Evolutionary conservation across 2,113 vertebrate species (phyloP).

Genomic region (Piliocolobus tephrosceles): DNA sequence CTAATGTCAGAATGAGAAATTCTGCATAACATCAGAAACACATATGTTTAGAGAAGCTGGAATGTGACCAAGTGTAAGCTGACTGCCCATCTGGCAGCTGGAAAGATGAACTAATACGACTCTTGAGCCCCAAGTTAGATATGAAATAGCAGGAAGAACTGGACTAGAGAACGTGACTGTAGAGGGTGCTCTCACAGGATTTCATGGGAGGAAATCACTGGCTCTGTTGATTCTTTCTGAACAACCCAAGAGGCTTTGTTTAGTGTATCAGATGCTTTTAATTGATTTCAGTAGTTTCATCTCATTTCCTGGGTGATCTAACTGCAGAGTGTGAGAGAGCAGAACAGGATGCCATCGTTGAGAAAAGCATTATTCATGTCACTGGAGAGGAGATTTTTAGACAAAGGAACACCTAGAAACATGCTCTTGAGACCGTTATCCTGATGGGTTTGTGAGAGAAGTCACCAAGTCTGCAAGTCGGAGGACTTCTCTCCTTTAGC

Average conservation of each 20-base stretch:
- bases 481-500: constrained; percentile 19
- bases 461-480: background rate
- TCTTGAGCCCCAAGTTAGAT: background rate
- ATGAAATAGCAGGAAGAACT: background rate
- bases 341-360: background rate
- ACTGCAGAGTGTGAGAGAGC: background rate
- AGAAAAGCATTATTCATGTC: background rate
- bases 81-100: background rate
- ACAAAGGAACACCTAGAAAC: background rate
- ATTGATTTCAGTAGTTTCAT: constrained; percentile 39
- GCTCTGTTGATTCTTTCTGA: constrained; percentile 18
- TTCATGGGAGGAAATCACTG: background rate
- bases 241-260: background rate
- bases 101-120: background rate
- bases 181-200: background rate
- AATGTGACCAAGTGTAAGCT: constrained; percentile 8
- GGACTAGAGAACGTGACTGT: background rate
- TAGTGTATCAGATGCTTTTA: constrained; percentile 46
- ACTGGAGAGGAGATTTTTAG: background rate
- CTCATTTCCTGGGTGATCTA: constrained; percentile 54
- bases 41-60: constrained; percentile 22
- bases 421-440: background rate
- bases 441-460: background rate
- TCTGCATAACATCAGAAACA: constrained; percentile 26
- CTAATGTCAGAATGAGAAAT: constrained; percentile 38